Conservation (phyloP, 2,888 invertebrate genomes). For the Dryadula phaetusa region DNA sequence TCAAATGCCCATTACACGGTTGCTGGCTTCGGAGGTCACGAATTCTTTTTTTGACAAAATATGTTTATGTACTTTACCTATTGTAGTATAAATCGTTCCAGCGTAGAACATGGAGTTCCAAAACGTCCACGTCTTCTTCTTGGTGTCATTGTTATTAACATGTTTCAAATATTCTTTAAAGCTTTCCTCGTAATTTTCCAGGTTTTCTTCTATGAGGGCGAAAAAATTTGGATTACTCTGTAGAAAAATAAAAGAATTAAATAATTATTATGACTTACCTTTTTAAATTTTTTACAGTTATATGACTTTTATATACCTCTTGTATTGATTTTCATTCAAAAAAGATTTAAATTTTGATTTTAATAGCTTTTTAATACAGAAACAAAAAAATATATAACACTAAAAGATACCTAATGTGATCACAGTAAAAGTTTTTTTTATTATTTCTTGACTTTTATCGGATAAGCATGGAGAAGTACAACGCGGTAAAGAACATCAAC, state of each 20-base stretch:
- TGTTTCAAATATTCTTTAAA: constrained; percentile 74
- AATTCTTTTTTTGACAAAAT: background rate
- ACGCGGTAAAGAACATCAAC: too few relatives aligned
- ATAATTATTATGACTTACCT: background rate
- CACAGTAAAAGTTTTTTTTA: too few relatives aligned
- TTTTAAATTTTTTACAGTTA: background rate
- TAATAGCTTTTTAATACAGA: too few relatives aligned
- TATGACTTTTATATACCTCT: too few relatives aligned
- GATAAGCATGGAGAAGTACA: too few relatives aligned
- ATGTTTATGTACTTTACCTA: constrained; percentile 85
- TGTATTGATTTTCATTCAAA: too few relatives aligned
- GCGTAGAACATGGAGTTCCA: constrained; percentile 95
- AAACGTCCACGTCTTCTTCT: constrained; percentile 89
- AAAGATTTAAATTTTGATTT: too few relatives aligned
- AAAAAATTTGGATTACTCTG: constrained; percentile 54
- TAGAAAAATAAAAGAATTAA: background rate
- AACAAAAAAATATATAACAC: too few relatives aligned
- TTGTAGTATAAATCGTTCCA: constrained; percentile 94
- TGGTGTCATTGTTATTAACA: constrained; percentile 69
- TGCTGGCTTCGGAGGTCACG: too few relatives aligned
- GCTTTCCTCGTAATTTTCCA: constrained; percentile 81
- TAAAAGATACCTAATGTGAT: too few relatives aligned
- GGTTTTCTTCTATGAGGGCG: constrained; percentile 53
- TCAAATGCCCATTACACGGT: too few relatives aligned
- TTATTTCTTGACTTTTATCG: too few relatives aligned